Evolutionary conservation across 2,113 vertebrate genomes (phyloP), one percentile per base, ranked within the genome.

Genomic region (Mugil cephalus): DNA sequence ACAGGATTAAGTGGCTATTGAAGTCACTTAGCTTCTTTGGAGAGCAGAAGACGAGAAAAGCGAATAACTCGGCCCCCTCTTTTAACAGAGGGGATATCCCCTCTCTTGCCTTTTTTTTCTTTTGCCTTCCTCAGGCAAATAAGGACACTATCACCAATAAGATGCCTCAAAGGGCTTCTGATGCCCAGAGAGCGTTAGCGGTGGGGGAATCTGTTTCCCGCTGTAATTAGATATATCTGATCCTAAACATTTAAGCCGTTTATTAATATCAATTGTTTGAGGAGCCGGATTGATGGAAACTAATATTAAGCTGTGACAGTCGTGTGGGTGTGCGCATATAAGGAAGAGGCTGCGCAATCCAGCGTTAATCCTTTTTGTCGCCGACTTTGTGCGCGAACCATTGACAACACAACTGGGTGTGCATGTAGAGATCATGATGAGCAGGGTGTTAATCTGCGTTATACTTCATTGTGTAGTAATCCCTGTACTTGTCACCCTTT

Each of bases 1-100:
- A 98, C 96, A 92, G 96, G 96, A 98, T 98, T 97, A 97, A 96
- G 94, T 95, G 94, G 93, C 95, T 95, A 96, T 97, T 98, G 95
- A 97, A 96, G 95, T 95, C 96, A 98, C 95, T 97, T 95, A 97
- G 95, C 94, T 96, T 93, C 94, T 96, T 96, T 91, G 92, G 88
- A 91, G 95, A 96, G 96, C 94, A 95, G 95, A 96, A 92, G 87
- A 93, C 89, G 84, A 94, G 90, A 93, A 93, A 93, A 91, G 92
- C 93, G 94, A 95, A 95, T 93, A 92, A 95, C 95, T 86, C 91
- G 68, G 85, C 91, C 94, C 94, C 89, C 30, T 68, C 11, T 55
- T 78, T 75, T 36, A 67, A 71, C 53, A 84, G 46, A 63, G 62
- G 46, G 70, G 48, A 59, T 56, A 73, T 19, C 48, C 77, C 65